A percentile compares a stretch with the other conserved stretches of the same genome.
Conservation (phyloP, 2,888 invertebrate species). For the Operophtera brumata region DNA sequence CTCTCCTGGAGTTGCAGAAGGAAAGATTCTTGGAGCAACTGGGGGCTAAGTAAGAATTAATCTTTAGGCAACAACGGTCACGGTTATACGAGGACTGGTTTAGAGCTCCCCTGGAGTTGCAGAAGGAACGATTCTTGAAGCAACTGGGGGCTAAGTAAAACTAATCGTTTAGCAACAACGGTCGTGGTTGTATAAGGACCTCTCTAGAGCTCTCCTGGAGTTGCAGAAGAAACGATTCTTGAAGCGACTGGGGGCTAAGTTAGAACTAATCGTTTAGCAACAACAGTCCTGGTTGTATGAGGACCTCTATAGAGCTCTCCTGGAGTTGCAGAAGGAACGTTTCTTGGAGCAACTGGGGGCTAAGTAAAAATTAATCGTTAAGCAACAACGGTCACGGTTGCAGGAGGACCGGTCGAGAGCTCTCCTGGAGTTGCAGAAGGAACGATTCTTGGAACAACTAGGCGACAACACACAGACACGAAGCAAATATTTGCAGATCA, state of each 20-base stretch:
- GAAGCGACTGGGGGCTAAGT: no score
- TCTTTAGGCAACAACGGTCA: conserved; percentile 93
- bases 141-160: conserved; percentile 83
- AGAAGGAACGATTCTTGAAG: conserved; percentile 92
- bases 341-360: conserved; percentile 89
- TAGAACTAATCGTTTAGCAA: no score
- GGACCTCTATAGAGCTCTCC: conserved; percentile 80
- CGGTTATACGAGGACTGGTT: conserved; percentile 83
- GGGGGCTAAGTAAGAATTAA: no score
- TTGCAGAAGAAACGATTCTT: no score
- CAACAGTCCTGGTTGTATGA: conserved; percentile 90
- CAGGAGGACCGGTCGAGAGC: conserved; percentile 81
- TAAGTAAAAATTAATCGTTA: no score
- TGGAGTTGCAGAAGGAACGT: conserved; percentile 92
- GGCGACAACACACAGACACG: no score
- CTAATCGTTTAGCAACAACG: neutral
- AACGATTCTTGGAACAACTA: conserved; percentile 89
- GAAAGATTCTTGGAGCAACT: no score
- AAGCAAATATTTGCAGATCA: no score
- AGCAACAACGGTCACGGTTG: conserved; percentile 92
- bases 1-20: no score
- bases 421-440: conserved; percentile 91
- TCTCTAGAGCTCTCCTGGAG: no score
- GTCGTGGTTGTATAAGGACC: no score
- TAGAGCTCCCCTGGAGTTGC: conserved; percentile 86